Evolutionary conservation across 2,888 invertebrate species (phyloP).

Genomic region (Geophilus truncorum): DNA sequence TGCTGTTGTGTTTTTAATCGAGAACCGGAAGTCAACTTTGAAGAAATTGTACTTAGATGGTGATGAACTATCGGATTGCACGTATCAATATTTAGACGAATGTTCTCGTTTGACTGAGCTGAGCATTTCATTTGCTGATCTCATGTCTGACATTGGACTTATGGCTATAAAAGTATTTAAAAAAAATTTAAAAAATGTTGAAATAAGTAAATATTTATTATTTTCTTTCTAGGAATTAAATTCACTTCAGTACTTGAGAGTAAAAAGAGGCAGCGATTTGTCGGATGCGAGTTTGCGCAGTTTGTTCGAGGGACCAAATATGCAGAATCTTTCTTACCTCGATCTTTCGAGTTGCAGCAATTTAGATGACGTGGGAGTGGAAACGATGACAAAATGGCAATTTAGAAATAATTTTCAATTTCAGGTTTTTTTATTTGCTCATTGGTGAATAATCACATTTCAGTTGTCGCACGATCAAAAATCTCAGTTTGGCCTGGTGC

Average conservation of each 20-base stretch:
- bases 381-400: constrained; percentile 34
- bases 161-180: constrained; percentile 32
- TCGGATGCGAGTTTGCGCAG: constrained; percentile 33
- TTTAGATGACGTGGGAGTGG: constrained; percentile 37
- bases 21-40: constrained; percentile 30
- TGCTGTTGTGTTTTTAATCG: constrained; percentile 33
- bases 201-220: background rate
- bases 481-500: constrained; percentile 39
- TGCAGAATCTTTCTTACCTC: constrained; percentile 35
- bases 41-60: constrained; percentile 37
- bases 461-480: constrained; percentile 35
- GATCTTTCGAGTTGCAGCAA: constrained; percentile 38
- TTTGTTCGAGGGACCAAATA: constrained; percentile 34
- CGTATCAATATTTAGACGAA: constrained; percentile 34
- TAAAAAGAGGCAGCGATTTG: constrained; percentile 37
- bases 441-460: background rate
- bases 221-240: constrained; percentile 29
- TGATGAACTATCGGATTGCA: constrained; percentile 37
- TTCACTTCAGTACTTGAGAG: constrained; percentile 36
- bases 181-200: background rate
- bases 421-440: too few species aligned
- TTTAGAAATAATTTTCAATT: background rate
- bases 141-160: constrained; percentile 38
- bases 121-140: constrained; percentile 38
- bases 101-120: constrained; percentile 35